phyloP scores from a whole-genome alignment of 2,797 vertebrate genomes.

The Rhynchotus rufescens region DNA sequence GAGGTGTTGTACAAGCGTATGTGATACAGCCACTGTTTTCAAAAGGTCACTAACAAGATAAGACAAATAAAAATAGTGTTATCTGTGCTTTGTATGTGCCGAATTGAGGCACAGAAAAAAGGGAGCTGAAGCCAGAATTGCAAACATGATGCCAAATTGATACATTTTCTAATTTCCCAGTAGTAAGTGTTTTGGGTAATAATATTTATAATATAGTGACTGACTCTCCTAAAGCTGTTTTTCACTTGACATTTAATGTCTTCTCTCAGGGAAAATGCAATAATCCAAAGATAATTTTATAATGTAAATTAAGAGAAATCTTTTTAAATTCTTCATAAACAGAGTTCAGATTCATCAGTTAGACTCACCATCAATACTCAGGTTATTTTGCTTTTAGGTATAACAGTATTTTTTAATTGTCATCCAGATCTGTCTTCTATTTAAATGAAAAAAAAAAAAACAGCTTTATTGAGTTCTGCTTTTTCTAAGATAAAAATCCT shows the following conservation, averaged over 20 bases:
- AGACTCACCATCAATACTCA: neutral
- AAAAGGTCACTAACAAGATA: neutral
- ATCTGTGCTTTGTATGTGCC: neutral
- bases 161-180: neutral
- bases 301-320: neutral
- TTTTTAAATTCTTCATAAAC: neutral
- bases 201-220: neutral
- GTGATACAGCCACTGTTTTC: neutral
- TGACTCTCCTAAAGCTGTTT: neutral
- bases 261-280: neutral
- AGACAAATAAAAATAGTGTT: neutral
- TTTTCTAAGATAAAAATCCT: constrained; percentile 9
- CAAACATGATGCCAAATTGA: neutral
- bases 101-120: neutral
- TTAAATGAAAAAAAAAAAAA: neutral
- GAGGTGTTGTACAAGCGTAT: neutral
- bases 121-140: neutral
- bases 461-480: neutral
- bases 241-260: neutral
- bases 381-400: neutral
- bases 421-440: neutral
- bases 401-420: neutral
- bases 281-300: neutral
- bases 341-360: neutral
- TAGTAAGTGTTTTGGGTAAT: neutral